These are phyloP conservation scores for Arctia plantaginis DNA, from an alignment of 2,888 invertebrate genomes.

Conservation along the genomic window DNA sequence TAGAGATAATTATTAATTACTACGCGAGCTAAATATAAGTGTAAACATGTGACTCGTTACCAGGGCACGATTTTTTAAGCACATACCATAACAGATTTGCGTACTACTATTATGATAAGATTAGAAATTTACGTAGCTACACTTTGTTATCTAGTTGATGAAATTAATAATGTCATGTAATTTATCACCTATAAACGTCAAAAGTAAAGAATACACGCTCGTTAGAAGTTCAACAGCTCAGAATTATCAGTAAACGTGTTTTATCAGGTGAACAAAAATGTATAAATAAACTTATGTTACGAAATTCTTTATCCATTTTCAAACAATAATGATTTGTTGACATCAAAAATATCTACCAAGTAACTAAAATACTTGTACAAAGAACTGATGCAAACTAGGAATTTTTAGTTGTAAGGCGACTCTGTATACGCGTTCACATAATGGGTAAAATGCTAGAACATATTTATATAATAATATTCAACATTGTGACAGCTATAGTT, in stretches of 20 bases:
- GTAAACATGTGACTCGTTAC: conserved; percentile 48
- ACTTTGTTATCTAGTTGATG: conserved; percentile 37
- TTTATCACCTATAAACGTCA: conserved; percentile 55
- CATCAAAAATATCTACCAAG: neutral
- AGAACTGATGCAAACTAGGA: neutral
- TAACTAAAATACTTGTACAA: neutral
- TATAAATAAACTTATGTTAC: neutral
- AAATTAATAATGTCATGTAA: conserved; percentile 38
- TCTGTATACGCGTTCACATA: neutral
- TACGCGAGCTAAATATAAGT: conserved; percentile 58
- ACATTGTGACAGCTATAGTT: neutral
- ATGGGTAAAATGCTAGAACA: neutral
- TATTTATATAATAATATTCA: neutral
- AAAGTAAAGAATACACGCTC: neutral
- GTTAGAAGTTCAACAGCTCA: neutral
- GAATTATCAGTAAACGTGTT: neutral
- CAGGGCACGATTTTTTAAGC: conserved; percentile 51
- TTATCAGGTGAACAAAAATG: neutral
- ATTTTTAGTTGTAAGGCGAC: neutral
- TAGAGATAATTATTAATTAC: conserved; percentile 55
- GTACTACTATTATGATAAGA: conserved; percentile 49
- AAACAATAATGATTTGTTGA: neutral
- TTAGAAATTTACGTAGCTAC: conserved; percentile 27
- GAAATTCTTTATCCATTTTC: neutral
- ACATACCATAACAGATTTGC: conserved; percentile 48